Evolutionary conservation across 2,888 invertebrate species (phyloP), one percentile per base, ranked within the genome.

Genomic region (Alsophila aescularia): DNA sequence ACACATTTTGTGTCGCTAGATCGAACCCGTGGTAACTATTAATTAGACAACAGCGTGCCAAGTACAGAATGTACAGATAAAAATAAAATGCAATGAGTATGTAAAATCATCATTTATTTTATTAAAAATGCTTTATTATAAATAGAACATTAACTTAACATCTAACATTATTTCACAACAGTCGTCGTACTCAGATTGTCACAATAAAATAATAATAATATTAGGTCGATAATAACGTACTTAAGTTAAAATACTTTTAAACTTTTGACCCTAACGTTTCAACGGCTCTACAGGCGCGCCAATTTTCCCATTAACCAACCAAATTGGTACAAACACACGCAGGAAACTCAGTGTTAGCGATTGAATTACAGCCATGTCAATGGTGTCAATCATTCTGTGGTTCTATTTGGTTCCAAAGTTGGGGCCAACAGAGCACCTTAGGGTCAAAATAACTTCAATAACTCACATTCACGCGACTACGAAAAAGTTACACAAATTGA

Each of bases 71-170:
- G n/a, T n/a, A n/a, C n/a, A n/a, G n/a, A n/a, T n/a, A n/a, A n/a
- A 24, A 52, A 52, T 40, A 40, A 53, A 47, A 53, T 12, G 9
- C 24, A 15, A 39, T 1, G 6, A 12, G n/a, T n/a, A 13, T 49
- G n/a, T 13, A 15, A 49, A 29, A 48, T 78, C 77, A 77, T 79
- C 67, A 67, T 86, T 41, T 87, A 85, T 87, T 24, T 89, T 81
- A 81, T 82, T 62, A 75, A 84, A 89, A 89, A 89, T 87, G 85
- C 83, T 78, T 88, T 79, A 79, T 82, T 88, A 86, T 90, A 90
- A 90, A 90, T 88, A 85, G 75, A 83, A 86, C 79, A 80, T 85
- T 81, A 83, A 83, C 80, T 82, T 84, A 85, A 79, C 75, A 65
- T 64, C 66, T 75, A 80, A 69, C 73, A 79, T 48, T 74, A 73